Base-by-base conservation (phyloP, 1,140 invertebrate species). In the Drosophila subobscura region DNA sequence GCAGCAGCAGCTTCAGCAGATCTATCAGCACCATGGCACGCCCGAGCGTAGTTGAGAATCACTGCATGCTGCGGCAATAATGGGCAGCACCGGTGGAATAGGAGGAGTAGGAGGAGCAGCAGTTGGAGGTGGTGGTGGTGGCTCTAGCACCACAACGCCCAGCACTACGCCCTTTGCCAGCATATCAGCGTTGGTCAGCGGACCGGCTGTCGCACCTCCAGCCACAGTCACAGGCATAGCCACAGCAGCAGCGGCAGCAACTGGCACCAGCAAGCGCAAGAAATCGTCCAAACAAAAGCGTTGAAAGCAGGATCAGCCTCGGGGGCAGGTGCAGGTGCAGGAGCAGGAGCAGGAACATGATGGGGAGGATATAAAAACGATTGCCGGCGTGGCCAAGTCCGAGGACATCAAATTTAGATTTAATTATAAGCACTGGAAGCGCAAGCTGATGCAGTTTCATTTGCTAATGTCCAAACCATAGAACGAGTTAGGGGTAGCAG, bases 11-110 rank as follows among this genome's bases (percentile, higher is more conserved):
- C 83, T 91, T 73, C 90, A 91, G 67, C 90, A 91, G 66, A 91
- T 91, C 51, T 91, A 91, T 88, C 90, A 91, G 72, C 90, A 91
- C 72, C 90, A 91, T 63, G 90, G 88, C 56, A 91, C 90, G 74
- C 90, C 90, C 33, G 90, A 91, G 80, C 90, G 90, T 72, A 91
- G 90, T 91, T 91, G 90, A 91, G 88, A 91, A 89, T 91, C 90
- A 91, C 89, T 90, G 71, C 89, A 90, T 70, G 83, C 80, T 83
- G 83, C 84, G 58, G 49, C 79, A 72, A 59, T 88, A 70, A 72
- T 88, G 47, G 84, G 84, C 72, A 80, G 83, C 83, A 77, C 78
- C 58, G 51, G 77, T 47, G 46, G 46, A 8, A 50, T 72, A 16
- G 72, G 79, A 8, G 74, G 40, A 14, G 49, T 29, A 29, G 42